Conservation (phyloP, 1,140 invertebrate genomes). For the Tetragonula clypearis region DNA sequence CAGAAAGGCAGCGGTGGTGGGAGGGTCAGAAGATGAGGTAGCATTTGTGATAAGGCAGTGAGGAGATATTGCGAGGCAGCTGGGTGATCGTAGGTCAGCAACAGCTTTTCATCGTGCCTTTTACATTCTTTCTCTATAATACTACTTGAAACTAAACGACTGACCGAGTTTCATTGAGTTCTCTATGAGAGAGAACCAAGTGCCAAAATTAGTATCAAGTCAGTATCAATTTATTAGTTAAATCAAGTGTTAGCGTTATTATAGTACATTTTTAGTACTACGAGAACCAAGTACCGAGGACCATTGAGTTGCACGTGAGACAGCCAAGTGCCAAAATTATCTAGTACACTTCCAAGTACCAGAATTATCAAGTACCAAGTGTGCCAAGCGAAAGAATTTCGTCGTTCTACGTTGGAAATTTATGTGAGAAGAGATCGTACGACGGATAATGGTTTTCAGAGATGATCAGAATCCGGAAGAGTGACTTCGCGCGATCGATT, state of each 20-base stretch:
- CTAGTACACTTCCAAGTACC: no score
- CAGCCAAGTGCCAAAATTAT: no score
- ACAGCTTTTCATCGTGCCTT: slow-evolving; percentile 39
- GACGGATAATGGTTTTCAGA: background rate
- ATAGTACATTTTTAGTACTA: no score
- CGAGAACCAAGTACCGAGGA: no score
- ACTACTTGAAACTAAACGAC: background rate
- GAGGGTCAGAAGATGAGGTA: background rate
- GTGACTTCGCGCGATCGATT: background rate
- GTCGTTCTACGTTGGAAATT: background rate
- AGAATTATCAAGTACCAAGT: no score
- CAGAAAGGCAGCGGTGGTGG: slow-evolving; percentile 14
- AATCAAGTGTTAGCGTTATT: no score
- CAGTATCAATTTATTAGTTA: no score
- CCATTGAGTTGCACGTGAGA: no score
- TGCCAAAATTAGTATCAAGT: no score
- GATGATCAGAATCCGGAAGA: background rate
- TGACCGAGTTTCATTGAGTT: background rate
- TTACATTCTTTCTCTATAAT: background rate
- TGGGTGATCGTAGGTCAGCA: slow-evolving; percentile 65
- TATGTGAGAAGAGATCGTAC: background rate
- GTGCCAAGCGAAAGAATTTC: background rate
- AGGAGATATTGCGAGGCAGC: background rate
- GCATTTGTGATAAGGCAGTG: background rate
- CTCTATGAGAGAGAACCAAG: background rate